Base-by-base conservation (phyloP, 2,113 vertebrate species). In the Uria lomvia region DNA sequence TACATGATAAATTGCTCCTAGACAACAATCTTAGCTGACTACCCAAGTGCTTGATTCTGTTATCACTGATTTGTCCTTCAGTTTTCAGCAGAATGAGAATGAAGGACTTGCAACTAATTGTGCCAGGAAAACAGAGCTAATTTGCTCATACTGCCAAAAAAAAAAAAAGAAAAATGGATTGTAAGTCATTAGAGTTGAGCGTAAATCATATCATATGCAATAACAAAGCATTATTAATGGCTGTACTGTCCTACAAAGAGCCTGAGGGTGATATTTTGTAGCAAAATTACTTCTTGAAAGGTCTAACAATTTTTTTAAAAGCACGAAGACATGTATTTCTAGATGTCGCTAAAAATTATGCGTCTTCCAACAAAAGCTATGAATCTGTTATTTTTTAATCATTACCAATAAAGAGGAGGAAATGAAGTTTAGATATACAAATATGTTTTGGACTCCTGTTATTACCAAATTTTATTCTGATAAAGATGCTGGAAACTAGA, bases 1-100 rank as follows among this genome's bases (percentile, higher is more conserved):
- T 98, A 98, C 98, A 99, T 99, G 98, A 99, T 98, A 98, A 98
- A 99, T 99, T 98, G 98, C 98, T 98, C 92, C 70, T 78, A 98
- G 98, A 98, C 97, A 97, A 96, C 97, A 97, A 98, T 98, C 98
- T 98, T 97, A 97, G 97, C 96, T 98, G 97, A 97, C 98, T 98
- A 96, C 90, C 91, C 97, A 97, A 98, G 89, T 98, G 98, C 95
- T 97, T 97, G 97, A 97, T 98, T 98, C 95, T 96, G 92, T 98
- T 98, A 98, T 98, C 98, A 97, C 97, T 96, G 96, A 97, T 98
- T 98, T 97, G 98, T 97, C 98, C 98, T 98, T 98, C 97, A 98
- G 79, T 98, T 97, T 97, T 97, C 90, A 95, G 68, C 56, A 95
- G 96, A 98, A 98, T 92, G 94, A 97, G 97, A 98, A 97, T 96